Conservation (phyloP, 64 coral and sea anemone genomes). For the Cladopsammia gracilis region DNA sequence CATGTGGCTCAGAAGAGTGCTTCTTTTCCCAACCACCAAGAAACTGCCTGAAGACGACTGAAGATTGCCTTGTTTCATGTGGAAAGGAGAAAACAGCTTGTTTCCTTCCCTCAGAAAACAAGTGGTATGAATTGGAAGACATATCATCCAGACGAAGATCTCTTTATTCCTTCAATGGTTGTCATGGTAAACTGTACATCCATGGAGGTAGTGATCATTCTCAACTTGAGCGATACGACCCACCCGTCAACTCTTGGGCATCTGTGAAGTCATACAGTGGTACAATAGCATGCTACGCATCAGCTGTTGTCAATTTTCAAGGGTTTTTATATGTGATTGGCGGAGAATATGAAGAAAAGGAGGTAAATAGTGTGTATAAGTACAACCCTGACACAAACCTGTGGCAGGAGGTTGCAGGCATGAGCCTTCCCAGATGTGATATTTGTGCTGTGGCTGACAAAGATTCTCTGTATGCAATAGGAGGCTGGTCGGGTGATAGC, state of each 20-base stretch:
- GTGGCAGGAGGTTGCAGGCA: no score
- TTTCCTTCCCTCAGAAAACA: conserved; percentile 17
- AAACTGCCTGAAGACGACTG: conserved; percentile 58
- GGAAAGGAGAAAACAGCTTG: conserved; percentile 46
- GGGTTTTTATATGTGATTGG: no score
- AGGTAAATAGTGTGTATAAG: no score
- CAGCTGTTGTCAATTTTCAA: conserved; percentile 60
- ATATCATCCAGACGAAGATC: not conserved
- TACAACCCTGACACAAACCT: no score
- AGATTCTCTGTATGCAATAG: no score
- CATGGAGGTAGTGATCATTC: no score
- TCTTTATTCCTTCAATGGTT: conserved; percentile 7
- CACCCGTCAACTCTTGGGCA: conserved; percentile 58
- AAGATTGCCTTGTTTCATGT: conserved; percentile 47
- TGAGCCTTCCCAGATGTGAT: no score
- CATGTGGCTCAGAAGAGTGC: conserved; percentile 28
- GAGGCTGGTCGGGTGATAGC: conserved; percentile 17
- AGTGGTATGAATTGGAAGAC: conserved; percentile 31
- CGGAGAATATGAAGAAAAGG: no score
- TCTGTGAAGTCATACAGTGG: conserved; percentile 18
- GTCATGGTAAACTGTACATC: conserved; percentile 64
- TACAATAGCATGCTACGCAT: not conserved
- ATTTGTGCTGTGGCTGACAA: no score
- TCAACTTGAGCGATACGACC: no score
- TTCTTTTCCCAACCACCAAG: conserved; percentile 37